Evolutionary conservation across 1,140 invertebrate species (phyloP).

Genomic region (Tigriopus japonicus): DNA sequence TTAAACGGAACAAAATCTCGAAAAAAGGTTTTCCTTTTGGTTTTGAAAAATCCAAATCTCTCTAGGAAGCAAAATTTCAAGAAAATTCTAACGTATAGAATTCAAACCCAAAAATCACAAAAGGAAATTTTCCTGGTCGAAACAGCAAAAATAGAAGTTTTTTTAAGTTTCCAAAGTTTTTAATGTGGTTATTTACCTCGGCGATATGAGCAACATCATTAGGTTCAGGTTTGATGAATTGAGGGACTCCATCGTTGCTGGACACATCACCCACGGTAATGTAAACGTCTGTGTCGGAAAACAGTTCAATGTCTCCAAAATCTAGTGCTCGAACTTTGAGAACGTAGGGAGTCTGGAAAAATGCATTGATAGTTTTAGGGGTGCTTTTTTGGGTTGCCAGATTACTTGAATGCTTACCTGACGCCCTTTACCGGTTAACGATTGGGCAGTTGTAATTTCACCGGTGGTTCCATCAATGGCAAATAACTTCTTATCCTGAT

Average conservation of each 20-base stretch:
- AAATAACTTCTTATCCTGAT: slow-evolving; percentile 35
- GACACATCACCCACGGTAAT: slow-evolving; percentile 60
- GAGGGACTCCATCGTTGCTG: slow-evolving; percentile 58
- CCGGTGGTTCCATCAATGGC: slow-evolving; percentile 44
- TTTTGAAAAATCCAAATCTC: too few relatives aligned
- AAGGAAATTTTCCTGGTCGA: slow-evolving; percentile 16
- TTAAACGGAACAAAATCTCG: too few relatives aligned
- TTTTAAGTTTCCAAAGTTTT: slow-evolving; percentile 14
- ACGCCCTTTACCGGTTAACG: slow-evolving; percentile 51
- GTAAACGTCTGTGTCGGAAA: slow-evolving; percentile 38
- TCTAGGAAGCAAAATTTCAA: too few relatives aligned
- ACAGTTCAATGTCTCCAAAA: slow-evolving; percentile 38
- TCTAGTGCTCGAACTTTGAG: slow-evolving; percentile 26
- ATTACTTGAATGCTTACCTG: slow-evolving; percentile 23
- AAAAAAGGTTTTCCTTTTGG: too few relatives aligned
- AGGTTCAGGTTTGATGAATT: slow-evolving; percentile 44
- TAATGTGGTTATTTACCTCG: slow-evolving; percentile 35
- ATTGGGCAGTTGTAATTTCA: slow-evolving; percentile 38
- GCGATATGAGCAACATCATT: slow-evolving; percentile 49
- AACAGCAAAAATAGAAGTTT: slow-evolving; percentile 10
- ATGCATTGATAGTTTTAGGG: not conserved
- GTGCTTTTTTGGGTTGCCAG: not conserved
- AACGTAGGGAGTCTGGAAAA: not conserved
- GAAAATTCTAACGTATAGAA: too few relatives aligned
- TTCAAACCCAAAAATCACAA: too few relatives aligned